Percentiles rank a stretch among this genome's conserved stretches.
These are phyloP conservation scores for Spodoptera litura DNA, from an alignment of 1,140 invertebrate genomes.

Conservation along the genomic window DNA sequence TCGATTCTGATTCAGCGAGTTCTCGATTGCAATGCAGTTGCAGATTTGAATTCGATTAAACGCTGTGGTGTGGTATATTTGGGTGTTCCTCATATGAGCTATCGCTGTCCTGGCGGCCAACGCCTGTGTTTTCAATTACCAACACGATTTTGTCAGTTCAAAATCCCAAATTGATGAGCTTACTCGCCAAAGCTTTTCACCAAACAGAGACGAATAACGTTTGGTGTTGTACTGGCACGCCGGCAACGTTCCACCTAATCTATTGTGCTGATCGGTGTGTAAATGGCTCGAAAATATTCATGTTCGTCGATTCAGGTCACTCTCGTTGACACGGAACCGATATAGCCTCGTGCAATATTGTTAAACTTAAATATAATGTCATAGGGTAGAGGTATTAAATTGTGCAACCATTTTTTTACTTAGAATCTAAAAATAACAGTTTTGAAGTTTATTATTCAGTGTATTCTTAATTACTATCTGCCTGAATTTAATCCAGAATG, in stretches of 20 bases:
- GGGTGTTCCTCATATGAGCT: constrained; percentile 48
- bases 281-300: constrained; percentile 40
- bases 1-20: constrained; percentile 77
- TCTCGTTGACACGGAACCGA: constrained; percentile 27
- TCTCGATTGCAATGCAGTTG: constrained; percentile 71
- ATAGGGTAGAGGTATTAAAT: not conserved
- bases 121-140: constrained; percentile 38
- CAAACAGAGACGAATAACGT: constrained; percentile 34
- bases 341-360: constrained; percentile 28
- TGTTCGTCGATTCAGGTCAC: constrained; percentile 26
- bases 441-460: too few species aligned
- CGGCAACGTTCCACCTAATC: constrained; percentile 37
- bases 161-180: constrained; percentile 21
- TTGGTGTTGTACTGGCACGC: constrained; percentile 4
- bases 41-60: constrained; percentile 71
- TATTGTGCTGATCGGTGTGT: constrained; percentile 37
- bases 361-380: constrained; percentile 19
- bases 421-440: too few species aligned
- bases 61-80: constrained; percentile 63
- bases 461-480: not conserved
- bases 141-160: constrained; percentile 33
- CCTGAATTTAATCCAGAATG: not conserved
- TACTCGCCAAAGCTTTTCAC: constrained; percentile 32
- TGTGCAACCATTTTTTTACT: too few species aligned
- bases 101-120: constrained; percentile 41